Base-by-base conservation (phyloP, 1,140 invertebrate genomes). In the Drosophila carrolli region DNA sequence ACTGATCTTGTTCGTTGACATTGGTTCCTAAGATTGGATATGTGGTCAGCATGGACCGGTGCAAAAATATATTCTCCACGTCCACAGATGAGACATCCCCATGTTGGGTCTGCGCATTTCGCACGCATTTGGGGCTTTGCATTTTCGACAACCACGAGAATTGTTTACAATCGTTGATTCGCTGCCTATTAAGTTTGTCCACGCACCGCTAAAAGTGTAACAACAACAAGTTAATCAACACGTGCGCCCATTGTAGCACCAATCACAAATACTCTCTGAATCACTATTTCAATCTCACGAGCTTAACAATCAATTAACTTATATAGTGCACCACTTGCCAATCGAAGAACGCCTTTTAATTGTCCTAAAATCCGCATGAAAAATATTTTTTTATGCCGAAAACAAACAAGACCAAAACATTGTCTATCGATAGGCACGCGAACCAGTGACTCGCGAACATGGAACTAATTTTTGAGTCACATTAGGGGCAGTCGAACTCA, bases 31-130 rank as follows among this genome's bases (percentile, higher is more conserved):
- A 32, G 23, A 6, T 10, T 11, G 48, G 14, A 2, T 41, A 57
- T 23, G 46, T 10, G 19, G 41, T 44, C 16, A 85, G 19, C 58
- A 77, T 67, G 6, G 63, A 65, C 1, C 54, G 50, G 46, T 82
- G 66, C n/a, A 86, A 50, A 37, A 86, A 86, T 11, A 86, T 86
- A 38, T 86, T 88, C 0, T 82, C 71, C 46, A 82, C 56, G 27
- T 86, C 83, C 32, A 76, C 79, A 1, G 54, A 13, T 2, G 53
- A 43, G 5, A 50, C 67, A n/a, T 72, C 63, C 5, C 83, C 78
- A 35, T 86, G 83, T 19, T 86, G 83, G 14, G 83, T 86, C 54
- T 86, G 83, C 8, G 80, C 83, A 59, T 88, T 77, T 35, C 56
- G 55, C 14, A 86, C 0, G 11, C 29, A 29, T 35, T 76, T 82